Evolutionary conservation across 1,140 invertebrate species (phyloP).

Genomic region (Glossosoma conforme): DNA sequence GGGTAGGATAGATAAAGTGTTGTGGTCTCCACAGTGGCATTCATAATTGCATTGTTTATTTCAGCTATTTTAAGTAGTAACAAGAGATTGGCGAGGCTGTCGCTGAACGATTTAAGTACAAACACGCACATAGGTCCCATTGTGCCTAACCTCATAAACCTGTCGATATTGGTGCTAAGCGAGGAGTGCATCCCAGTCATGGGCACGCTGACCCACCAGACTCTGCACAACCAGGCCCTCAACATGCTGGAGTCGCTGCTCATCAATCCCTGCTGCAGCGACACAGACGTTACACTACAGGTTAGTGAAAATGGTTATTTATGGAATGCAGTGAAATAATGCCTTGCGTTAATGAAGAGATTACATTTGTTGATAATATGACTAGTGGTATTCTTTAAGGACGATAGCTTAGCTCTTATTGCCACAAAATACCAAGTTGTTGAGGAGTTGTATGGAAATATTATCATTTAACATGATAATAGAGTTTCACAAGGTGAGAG

Average conservation of each 20-base stretch:
- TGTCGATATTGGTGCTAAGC: slow-evolving; percentile 44
- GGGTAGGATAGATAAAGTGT: too few relatives aligned
- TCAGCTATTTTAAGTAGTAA: slow-evolving; percentile 46
- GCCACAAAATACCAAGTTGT: background rate
- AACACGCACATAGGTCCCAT: slow-evolving; percentile 48
- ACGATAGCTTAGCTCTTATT: too few relatives aligned
- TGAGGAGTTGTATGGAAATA: background rate
- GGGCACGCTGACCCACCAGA: slow-evolving; percentile 15
- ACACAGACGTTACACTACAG: slow-evolving; percentile 49
- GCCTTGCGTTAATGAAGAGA: too few relatives aligned
- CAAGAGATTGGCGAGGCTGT: slow-evolving; percentile 42
- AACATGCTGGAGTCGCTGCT: slow-evolving; percentile 48
- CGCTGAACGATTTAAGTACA: slow-evolving; percentile 44
- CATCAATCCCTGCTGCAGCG: slow-evolving; percentile 45
- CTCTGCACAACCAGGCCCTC: slow-evolving; percentile 42
- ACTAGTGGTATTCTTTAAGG: too few relatives aligned
- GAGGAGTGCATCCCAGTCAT: slow-evolving; percentile 36
- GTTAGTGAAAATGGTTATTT: slow-evolving; percentile 31
- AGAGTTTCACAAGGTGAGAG: too few relatives aligned
- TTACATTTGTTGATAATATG: too few relatives aligned
- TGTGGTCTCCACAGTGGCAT: too few relatives aligned
- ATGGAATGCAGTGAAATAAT: background rate
- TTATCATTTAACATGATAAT: too few relatives aligned
- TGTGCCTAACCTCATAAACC: slow-evolving; percentile 47
- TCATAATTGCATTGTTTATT: too few relatives aligned